Evolutionary conservation across 2,888 invertebrate genomes (phyloP).

Genomic region (Eurytoma californica): DNA sequence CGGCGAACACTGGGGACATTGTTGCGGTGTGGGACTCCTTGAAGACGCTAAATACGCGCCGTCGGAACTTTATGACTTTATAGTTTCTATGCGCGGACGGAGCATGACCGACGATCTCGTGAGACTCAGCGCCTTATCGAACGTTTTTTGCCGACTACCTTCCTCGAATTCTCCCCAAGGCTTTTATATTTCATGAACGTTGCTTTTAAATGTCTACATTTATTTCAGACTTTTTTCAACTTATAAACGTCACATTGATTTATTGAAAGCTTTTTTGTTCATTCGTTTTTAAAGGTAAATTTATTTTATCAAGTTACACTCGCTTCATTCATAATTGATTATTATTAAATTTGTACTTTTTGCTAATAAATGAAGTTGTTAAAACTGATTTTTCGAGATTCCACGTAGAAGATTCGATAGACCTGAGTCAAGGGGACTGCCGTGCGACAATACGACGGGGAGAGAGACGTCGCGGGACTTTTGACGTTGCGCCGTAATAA

Average conservation of each 20-base stretch:
- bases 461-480: neutral
- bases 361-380: no score
- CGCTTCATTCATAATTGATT: no score
- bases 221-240: no score
- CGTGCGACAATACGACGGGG: neutral
- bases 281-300: no score
- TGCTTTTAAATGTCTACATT: no score
- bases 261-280: no score
- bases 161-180: constrained; percentile 5
- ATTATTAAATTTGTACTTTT: no score
- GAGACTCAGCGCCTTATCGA: no score
- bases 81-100: neutral
- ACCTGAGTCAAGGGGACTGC: neutral
- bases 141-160: neutral
- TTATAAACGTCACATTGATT: no score
- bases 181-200: no score
- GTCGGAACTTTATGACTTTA: constrained; percentile 25
- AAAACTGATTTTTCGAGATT: no score
- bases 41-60: constrained; percentile 5
- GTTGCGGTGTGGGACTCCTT: constrained; percentile 22
- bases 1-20: constrained; percentile 36
- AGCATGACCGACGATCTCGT: neutral
- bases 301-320: no score
- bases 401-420: neutral
- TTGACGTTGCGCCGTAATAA: neutral